Evolutionary conservation across 2,113 vertebrate genomes (phyloP), one percentile per base, ranked within the genome.

Genomic region (Turdus rufiventris): DNA sequence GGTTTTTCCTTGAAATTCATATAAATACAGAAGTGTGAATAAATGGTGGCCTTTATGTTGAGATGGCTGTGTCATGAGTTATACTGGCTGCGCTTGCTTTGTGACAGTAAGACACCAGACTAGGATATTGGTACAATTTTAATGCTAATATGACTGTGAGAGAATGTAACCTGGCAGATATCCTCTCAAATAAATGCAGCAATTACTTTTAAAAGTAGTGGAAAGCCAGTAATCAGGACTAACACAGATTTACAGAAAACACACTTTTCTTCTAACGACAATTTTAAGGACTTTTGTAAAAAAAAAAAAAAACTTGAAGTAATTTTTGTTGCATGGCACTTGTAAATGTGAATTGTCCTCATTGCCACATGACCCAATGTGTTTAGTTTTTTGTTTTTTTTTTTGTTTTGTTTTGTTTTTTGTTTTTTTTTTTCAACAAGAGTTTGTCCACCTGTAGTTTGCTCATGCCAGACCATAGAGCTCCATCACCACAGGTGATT

Each of bases 361-460:
- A 18, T 58, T 17, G 10, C 6, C 80, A 0, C 29, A 13, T 21
- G 34, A 34, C 23, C 10, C 4, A 62, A 43, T 14, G 2, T 42
- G 9, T 38, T 38, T 38, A 38, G 38, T n/a, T n/a, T n/a, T n/a
- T 45, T 33, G 16, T 50, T 14, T 21, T n/a, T 45, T 16, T 5
- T 11, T 54, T 68, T 10, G 24, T 33, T 10, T 45, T n/a, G 16
- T 50, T 26, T 25, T 8, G 3, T 18, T 53, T 48, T 43, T 34
- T 17, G 2, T 21, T 13, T 12, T n/a, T 62, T 9, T 25, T 19
- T 7, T 19, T 1, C 33, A 12, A 2, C 1, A 5, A 62, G 8
- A 42, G 29, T 1, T 36, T 81, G 15, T 68, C 20, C 60, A 3
- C 18, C 24, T 36, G 6, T 34, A 47, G 10, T 71, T 89, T 82